Conservation (phyloP, 2,888 invertebrate genomes). For the Lithophane socia region DNA sequence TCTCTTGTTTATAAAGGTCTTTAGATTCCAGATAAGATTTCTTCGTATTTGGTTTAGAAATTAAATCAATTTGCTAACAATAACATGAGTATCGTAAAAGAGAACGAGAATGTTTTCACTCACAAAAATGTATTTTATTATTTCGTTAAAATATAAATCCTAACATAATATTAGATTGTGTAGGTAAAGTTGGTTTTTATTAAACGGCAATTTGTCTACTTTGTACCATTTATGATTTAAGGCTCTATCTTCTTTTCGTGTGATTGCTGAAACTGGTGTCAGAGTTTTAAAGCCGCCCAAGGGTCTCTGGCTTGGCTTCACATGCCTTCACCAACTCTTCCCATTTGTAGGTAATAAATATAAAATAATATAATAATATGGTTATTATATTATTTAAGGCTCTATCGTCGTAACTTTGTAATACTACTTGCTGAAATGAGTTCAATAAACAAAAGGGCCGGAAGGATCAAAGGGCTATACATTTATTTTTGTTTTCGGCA, state of each 20-base stretch:
- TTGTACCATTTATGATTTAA: not conserved
- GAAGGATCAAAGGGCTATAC: not conserved
- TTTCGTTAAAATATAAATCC: not conserved
- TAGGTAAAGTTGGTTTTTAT: not conserved
- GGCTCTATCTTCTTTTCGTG: too few relatives aligned
- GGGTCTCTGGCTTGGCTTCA: too few relatives aligned
- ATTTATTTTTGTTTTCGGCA: not conserved
- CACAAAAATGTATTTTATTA: not conserved
- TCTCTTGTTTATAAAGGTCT: not conserved
- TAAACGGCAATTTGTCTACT: not conserved
- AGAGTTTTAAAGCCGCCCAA: too few relatives aligned
- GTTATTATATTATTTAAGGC: too few relatives aligned
- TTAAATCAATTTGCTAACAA: not conserved
- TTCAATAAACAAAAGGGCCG: not conserved
- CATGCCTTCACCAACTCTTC: too few relatives aligned
- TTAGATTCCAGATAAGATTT: not conserved
- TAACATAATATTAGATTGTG: not conserved
- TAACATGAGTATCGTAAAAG: not conserved
- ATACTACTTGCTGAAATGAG: too few relatives aligned
- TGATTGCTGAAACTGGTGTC: too few relatives aligned
- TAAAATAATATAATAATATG: too few relatives aligned
- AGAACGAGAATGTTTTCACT: not conserved
- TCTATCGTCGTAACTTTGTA: not conserved
- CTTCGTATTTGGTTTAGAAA: not conserved
- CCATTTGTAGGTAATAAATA: too few relatives aligned